Conservation (phyloP, 2,797 vertebrate species). For the Mus spretus region DNA sequence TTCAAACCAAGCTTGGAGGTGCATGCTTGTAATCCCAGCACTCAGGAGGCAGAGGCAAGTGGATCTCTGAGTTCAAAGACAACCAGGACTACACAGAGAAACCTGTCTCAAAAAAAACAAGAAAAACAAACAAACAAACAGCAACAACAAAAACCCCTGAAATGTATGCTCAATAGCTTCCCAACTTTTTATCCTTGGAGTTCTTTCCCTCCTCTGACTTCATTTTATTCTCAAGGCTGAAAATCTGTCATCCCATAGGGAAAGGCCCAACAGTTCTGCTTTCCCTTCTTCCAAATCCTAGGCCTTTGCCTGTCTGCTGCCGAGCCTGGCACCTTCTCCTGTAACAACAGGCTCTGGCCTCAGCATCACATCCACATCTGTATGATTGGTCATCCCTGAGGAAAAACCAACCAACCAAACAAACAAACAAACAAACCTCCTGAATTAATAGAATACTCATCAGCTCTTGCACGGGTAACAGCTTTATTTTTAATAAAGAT, state of each 20-base stretch:
- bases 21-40: neutral
- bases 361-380: neutral
- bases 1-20: neutral
- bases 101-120: neutral
- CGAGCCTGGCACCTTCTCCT: neutral
- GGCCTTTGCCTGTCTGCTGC: neutral
- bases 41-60: neutral
- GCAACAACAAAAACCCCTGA: neutral
- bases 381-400: neutral
- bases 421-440: no score
- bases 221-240: constrained; percentile 5
- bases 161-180: neutral
- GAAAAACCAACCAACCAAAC: neutral
- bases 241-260: neutral
- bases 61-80: neutral
- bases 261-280: neutral
- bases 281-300: neutral
- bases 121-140: neutral
- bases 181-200: neutral
- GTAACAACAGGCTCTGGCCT: neutral
- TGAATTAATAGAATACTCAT: no score
- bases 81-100: neutral
- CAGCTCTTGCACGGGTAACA: neutral
- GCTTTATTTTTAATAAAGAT: neutral
- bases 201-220: constrained; percentile 46